Percentiles rank a stretch among this genome's conserved stretches.
phyloP scores from a whole-genome alignment of 1,140 invertebrate genomes.

The Drosophila ogumai region DNA sequence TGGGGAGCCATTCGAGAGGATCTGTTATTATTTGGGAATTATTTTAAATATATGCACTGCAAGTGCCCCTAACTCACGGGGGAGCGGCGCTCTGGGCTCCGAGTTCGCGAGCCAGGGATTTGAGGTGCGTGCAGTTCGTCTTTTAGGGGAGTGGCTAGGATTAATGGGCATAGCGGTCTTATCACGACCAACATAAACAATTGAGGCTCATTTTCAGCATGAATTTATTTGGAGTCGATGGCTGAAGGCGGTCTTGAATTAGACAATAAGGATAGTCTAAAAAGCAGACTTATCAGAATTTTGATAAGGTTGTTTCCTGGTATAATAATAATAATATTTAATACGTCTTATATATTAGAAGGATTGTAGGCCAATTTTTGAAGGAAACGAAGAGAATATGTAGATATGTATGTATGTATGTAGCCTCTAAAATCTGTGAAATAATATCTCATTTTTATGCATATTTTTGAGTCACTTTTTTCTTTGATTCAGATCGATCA shows the following conservation, averaged over 20 bases:
- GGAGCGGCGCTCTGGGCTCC: conserved; percentile 21
- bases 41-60: conserved; percentile 51
- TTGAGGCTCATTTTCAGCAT: conserved; percentile 1
- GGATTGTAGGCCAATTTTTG: no score
- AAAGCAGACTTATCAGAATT: not conserved
- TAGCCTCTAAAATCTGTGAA: not conserved
- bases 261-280: not conserved
- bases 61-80: conserved; percentile 18
- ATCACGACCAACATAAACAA: conserved; percentile 12
- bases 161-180: not conserved
- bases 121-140: conserved; percentile 6
- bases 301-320: no score
- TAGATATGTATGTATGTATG: no score
- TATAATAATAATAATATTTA: not conserved
- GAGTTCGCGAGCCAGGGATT: not conserved
- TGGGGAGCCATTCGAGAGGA: conserved; percentile 23
- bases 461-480: not conserved
- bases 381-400: no score
- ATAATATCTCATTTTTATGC: not conserved
- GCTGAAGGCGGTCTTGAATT: not conserved
- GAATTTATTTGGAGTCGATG: conserved; percentile 2
- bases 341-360: not conserved
- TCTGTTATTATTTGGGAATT: conserved; percentile 56
- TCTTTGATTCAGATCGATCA: not conserved
- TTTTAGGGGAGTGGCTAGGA: conserved; percentile 21